Evolutionary conservation across 2,797 vertebrate genomes (phyloP), one percentile per base, ranked within the genome.

Genomic region (Poeciliopsis presidionis): DNA sequence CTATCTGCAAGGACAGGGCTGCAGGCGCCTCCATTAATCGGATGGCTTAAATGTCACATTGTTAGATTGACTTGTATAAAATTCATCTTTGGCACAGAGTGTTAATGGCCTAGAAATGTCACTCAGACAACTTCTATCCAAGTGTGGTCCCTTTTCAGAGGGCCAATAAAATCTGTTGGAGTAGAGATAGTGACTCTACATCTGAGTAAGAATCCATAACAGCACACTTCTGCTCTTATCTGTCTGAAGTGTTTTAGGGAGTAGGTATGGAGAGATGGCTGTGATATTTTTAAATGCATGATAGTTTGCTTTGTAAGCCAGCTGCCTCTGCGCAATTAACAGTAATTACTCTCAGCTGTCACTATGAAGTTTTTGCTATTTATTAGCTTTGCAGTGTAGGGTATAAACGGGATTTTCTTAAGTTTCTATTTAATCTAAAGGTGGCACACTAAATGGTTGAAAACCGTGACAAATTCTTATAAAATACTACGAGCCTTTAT

Each of bases 51-150:
- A 93, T 93, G 92, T 91, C 93, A 91, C 73, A 46, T 89, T 75
- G 73, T 57, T 74, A 78, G 84, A 90, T 88, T 90, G 86, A 85
- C 85, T 89, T 88, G 79, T 67, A 73, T 80, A 80, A 89, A 88
- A 90, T 88, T 84, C 76, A 84, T 86, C 70, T 47, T 77, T 81
- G 77, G 79, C 72, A 74, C 76, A 63, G 73, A 57, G 43, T 88
- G 86, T 87, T 91, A 93, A 92, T 90, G 85, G 86, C 78, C 86
- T 28, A 85, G 81, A 94, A 93, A 93, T 94, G 92, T 91, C 92
- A 91, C 74, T 91, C 90, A 82, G 75, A 16, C 55, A 28, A 77
- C 81, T 73, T 86, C 75, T 76, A 39, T 81, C 73, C 81, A 83
- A n/a, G 41, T 73, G 36, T 55, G 8, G 70, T n/a, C 73, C 75